phyloP scores from a whole-genome alignment of 2,797 vertebrate genomes.

The Phataginus tricuspis region DNA sequence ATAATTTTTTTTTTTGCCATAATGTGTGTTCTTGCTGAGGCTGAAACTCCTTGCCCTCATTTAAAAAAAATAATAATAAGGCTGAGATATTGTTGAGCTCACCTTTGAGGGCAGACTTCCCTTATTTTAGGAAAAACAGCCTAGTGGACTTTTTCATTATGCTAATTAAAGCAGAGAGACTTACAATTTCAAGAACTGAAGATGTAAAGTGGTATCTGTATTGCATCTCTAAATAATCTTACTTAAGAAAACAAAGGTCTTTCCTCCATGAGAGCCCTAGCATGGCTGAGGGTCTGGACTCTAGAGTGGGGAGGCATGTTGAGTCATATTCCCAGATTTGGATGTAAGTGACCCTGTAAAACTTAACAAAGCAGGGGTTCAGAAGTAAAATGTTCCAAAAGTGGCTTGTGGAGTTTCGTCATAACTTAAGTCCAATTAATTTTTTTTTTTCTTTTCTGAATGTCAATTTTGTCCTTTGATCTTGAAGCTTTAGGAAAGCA shows the following conservation, averaged over 20 bases:
- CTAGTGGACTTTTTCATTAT: conserved; percentile 30
- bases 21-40: not conserved
- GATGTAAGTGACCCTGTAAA: not conserved
- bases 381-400: not conserved
- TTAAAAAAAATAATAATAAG: not conserved
- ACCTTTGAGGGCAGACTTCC: not conserved
- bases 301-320: no score
- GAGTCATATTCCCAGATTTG: not conserved
- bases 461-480: not conserved
- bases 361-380: not conserved
- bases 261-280: not conserved
- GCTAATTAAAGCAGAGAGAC: conserved; percentile 37
- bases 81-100: not conserved
- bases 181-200: conserved; percentile 4
- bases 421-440: not conserved
- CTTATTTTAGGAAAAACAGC: not conserved
- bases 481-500: not conserved
- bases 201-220: not conserved
- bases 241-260: not conserved
- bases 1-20: not conserved
- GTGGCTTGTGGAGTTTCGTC: not conserved
- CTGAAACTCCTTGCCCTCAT: not conserved
- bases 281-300: not conserved
- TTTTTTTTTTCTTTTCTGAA: not conserved
- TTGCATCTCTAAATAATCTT: not conserved